phyloP scores from a whole-genome alignment of 2,888 invertebrate species.

The Antheraea assamensis region DNA sequence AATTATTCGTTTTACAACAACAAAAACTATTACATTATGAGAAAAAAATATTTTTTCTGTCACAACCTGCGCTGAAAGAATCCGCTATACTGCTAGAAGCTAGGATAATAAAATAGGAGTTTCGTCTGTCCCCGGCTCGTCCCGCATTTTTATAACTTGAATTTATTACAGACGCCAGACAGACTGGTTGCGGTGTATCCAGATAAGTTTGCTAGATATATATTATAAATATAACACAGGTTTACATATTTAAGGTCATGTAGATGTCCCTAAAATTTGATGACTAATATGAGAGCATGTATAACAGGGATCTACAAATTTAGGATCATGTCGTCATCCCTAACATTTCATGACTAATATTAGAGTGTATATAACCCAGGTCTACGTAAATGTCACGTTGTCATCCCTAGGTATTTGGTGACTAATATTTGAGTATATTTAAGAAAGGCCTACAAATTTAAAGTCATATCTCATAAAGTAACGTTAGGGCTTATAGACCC shows the following conservation, averaged over 20 bases:
- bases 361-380: no score
- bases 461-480: no score
- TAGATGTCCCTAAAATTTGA: no score
- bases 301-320: no score
- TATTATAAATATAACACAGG: conserved; percentile 17
- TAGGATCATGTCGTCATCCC: no score
- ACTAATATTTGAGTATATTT: no score
- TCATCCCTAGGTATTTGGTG: no score
- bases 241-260: background rate
- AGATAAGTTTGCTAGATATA: conserved; percentile 34
- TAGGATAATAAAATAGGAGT: conserved; percentile 43
- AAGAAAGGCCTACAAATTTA: no score
- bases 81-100: conserved; percentile 33
- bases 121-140: conserved; percentile 40
- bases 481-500: no score
- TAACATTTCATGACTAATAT: no score
- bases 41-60: conserved; percentile 37
- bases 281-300: no score
- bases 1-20: conserved; percentile 14
- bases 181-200: conserved; percentile 39
- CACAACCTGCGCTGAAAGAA: conserved; percentile 28
- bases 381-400: no score
- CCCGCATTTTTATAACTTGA: conserved; percentile 50
- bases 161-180: conserved; percentile 51
- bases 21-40: conserved; percentile 37